A percentile compares a stretch with the other conserved stretches of the same genome.
Evolutionary conservation across 2,797 vertebrate genomes (phyloP).

Genomic region (Astyanax mexicanus): DNA sequence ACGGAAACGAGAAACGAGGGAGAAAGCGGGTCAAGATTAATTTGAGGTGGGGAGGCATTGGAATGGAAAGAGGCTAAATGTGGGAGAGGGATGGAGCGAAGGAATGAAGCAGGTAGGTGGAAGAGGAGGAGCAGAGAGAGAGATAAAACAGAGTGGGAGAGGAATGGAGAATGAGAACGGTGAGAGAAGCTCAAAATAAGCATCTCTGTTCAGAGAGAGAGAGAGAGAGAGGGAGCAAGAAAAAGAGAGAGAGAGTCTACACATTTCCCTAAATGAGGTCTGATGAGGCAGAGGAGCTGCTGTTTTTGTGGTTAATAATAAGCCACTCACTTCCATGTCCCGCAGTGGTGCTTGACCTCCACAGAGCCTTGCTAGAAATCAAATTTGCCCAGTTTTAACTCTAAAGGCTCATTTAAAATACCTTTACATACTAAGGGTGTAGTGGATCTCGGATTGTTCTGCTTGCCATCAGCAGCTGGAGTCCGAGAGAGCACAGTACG

Average conservation of each 20-base stretch:
- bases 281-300: conserved; percentile 13
- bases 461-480: no score
- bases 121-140: background rate
- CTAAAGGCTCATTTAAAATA: no score
- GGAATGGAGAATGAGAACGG: conserved; percentile 5
- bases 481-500: no score
- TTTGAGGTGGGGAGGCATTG: background rate
- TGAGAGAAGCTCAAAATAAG: conserved; percentile 15
- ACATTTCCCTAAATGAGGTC: conserved; percentile 14
- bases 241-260: background rate
- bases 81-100: background rate
- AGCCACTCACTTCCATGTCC: conserved; percentile 1
- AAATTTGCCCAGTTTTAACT: background rate
- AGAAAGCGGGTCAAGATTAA: conserved; percentile 10
- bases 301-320: conserved; percentile 42
- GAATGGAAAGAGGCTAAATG: background rate
- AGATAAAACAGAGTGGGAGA: background rate
- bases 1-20: background rate
- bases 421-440: no score
- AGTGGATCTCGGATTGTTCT: no score
- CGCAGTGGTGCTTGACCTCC: conserved; percentile 13
- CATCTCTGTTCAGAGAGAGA: background rate
- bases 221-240: background rate
- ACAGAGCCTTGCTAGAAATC: background rate
- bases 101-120: background rate